Percentiles rank a stretch among this genome's conserved stretches.
Conservation (phyloP, 2,888 invertebrate genomes). For the Margaritifera margaritifera region DNA sequence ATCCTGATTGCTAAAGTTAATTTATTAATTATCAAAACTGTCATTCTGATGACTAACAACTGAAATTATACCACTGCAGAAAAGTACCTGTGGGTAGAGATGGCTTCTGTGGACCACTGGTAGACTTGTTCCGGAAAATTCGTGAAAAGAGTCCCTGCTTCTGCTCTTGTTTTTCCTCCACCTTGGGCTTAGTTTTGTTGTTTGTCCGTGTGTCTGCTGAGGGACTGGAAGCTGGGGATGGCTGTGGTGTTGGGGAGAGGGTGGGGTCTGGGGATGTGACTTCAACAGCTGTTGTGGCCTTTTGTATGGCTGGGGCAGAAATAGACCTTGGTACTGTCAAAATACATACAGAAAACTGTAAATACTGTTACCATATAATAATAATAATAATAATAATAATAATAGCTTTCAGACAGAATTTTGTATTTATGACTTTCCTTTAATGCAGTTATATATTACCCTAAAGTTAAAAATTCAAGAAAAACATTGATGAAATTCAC, state of each 20-base stretch:
- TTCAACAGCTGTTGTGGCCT: conserved; percentile 40
- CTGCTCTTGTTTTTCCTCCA: conserved; percentile 42
- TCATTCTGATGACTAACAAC: too few species aligned
- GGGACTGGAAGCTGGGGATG: conserved; percentile 20
- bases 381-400: neutral
- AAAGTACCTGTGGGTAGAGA: neutral
- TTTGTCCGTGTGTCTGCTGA: conserved; percentile 20
- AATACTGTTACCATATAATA: too few species aligned
- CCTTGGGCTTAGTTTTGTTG: conserved; percentile 9
- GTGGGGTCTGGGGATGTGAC: conserved; percentile 17
- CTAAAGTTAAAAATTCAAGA: too few species aligned
- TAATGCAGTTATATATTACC: too few species aligned
- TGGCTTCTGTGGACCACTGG: conserved; percentile 8
- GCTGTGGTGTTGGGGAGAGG: conserved; percentile 20
- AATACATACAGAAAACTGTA: neutral
- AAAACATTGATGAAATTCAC: too few species aligned
- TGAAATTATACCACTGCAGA: too few species aligned
- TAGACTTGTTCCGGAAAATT: conserved; percentile 56
- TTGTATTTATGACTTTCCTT: too few species aligned
- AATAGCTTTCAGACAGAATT: too few species aligned
- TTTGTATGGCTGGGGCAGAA: conserved; percentile 52
- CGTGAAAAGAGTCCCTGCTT: conserved; percentile 67
- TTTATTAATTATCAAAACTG: too few species aligned
- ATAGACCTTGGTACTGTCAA: conserved; percentile 52
- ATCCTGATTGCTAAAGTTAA: too few species aligned